Base-by-base conservation (phyloP, 2,888 invertebrate genomes). In the Tineola bisselliella region DNA sequence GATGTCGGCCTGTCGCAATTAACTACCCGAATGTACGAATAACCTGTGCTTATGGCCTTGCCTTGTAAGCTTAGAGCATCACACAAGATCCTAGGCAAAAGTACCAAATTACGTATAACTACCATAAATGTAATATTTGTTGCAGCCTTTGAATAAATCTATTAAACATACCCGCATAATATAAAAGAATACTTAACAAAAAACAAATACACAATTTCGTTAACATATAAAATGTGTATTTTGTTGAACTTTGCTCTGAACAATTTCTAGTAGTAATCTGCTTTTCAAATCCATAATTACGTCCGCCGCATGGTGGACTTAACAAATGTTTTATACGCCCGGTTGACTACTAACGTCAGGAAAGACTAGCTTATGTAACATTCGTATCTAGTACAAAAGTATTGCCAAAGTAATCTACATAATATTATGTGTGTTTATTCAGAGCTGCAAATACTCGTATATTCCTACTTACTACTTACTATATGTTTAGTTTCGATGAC, bases 1-100 rank as follows among this genome's bases (percentile, higher is more conserved):
- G 17, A 58, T 33, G 74, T 78, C 78, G 81, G 81, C 79, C 84
- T 86, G 83, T 84, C 81, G 86, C 84, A 86, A 86, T 70, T 77
- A 74, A 74, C 81, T 81, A 84, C 82, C 86, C 82, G 83, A 86
- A 86, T 83, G 84, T 84, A 58, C 33, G 58, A 17, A 8, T 17
- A 48, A 48, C 48, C 48, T 48, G 48, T 48, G 13, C 48, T 17
- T 17, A 17, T 48, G 48, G 48, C 48, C 48, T 48, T 48, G 48
- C n/a, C 48, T 17, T 17, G 48, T 10, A 38, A 38, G 38, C 38
- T n/a, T 38, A 38, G n/a, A 48, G n/a, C 48, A 48, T 48, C 48
- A 48, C 15, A 48, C 10, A 48, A 48, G 10, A 2, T 17, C 15
- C 25, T 25, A 25, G 25, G 25, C 25, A 25, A 25, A 25, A 25